Percentiles rank a stretch among this genome's conserved stretches.
These are phyloP conservation scores for Machimus rusticus DNA, from an alignment of 2,888 invertebrate species.

Conservation along the genomic window DNA sequence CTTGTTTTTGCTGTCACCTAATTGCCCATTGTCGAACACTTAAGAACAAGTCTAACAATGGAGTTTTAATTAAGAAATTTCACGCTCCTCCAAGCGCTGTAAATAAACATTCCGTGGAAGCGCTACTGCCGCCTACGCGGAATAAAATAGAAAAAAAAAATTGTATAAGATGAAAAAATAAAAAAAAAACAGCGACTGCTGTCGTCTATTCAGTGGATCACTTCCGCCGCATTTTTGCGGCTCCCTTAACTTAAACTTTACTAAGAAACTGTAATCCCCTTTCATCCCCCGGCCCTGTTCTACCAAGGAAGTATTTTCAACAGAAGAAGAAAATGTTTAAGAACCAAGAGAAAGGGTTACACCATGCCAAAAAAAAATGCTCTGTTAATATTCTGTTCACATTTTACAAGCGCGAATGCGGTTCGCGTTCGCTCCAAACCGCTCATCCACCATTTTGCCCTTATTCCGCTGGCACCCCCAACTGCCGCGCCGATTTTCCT, in stretches of 20 bases:
- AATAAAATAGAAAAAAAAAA: background rate
- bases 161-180: background rate
- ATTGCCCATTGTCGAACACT: constrained; percentile 25
- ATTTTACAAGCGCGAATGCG: background rate
- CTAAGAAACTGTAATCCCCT: background rate
- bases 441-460: background rate
- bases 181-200: background rate
- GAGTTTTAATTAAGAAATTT: constrained; percentile 35
- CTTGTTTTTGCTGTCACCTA: constrained; percentile 34
- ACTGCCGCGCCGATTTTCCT: background rate
- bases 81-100: constrained; percentile 10
- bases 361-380: background rate
- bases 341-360: background rate
- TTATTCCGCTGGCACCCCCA: background rate
- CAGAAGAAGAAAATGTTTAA: background rate
- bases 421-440: background rate
- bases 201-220: background rate
- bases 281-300: background rate
- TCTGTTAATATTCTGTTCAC: constrained; percentile 6
- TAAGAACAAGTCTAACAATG: constrained; percentile 33
- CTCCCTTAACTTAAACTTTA: background rate
- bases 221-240: background rate
- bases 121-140: background rate
- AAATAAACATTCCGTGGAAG: constrained; percentile 4
- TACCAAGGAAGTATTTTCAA: background rate